Evolutionary conservation across 2,888 invertebrate species (phyloP).

Genomic region (Xestia rhomboidea): DNA sequence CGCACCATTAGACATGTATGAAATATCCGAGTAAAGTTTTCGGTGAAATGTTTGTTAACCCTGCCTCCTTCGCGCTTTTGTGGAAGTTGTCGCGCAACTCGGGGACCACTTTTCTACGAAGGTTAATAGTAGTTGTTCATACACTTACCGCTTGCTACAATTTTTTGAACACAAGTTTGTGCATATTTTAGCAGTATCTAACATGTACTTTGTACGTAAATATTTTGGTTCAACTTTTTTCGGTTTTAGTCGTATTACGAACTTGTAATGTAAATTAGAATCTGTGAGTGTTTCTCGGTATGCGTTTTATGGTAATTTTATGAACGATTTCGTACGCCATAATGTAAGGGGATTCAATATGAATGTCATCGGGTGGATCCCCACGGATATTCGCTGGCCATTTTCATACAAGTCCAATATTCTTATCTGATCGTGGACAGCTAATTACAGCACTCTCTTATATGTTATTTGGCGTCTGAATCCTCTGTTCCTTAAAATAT

Average conservation of each 20-base stretch:
- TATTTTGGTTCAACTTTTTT: slow-evolving; percentile 52
- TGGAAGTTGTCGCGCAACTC: slow-evolving; percentile 69
- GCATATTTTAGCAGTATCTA: slow-evolving; percentile 44
- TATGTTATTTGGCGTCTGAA: slow-evolving; percentile 64
- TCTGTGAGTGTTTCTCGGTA: slow-evolving; percentile 59
- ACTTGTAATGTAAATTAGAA: slow-evolving; percentile 61
- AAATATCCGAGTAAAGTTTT: slow-evolving; percentile 68
- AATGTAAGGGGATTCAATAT: slow-evolving; percentile 48
- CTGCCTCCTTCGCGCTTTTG: slow-evolving; percentile 63
- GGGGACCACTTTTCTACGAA: slow-evolving; percentile 59
- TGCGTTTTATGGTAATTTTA: slow-evolving; percentile 63
- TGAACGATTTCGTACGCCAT: slow-evolving; percentile 41
- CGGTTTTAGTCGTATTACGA: slow-evolving; percentile 52
- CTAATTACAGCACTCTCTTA: slow-evolving; percentile 70
- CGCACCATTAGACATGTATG: slow-evolving; percentile 78
- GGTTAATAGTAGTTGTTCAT: slow-evolving; percentile 37
- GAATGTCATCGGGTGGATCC: slow-evolving; percentile 29
- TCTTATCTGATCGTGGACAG: slow-evolving; percentile 46
- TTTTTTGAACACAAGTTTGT: slow-evolving; percentile 38
- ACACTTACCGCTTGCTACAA: slow-evolving; percentile 56
- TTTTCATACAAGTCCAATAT: slow-evolving; percentile 38
- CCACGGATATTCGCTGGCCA: slow-evolving; percentile 1
- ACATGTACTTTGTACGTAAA: slow-evolving; percentile 43
- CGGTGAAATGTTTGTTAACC: slow-evolving; percentile 70
- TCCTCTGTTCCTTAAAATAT: slow-evolving; percentile 69